Percentiles rank a stretch among this genome's conserved stretches.
phyloP scores from a whole-genome alignment of 1,140 invertebrate genomes.

The Chironomus tepperi region DNA sequence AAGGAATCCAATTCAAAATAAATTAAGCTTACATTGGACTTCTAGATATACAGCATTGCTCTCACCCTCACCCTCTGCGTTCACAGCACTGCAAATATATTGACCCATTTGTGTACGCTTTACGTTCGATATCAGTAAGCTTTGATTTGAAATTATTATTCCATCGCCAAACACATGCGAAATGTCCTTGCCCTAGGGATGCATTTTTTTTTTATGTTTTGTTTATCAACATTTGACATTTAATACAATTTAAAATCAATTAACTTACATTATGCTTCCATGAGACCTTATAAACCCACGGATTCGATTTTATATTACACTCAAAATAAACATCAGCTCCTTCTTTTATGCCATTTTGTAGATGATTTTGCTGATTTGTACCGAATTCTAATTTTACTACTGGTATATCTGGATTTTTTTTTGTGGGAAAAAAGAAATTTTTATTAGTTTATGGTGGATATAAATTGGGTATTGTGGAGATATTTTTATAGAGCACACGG shows the following conservation, averaged over 20 bases:
- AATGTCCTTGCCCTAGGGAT: slow-evolving; percentile 53
- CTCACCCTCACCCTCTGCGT: slow-evolving; percentile 74
- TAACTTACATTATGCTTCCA: slow-evolving; percentile 75
- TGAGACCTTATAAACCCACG: slow-evolving; percentile 75
- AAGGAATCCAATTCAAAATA: background rate
- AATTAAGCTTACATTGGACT: slow-evolving; percentile 70
- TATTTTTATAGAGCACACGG: too few relatives aligned
- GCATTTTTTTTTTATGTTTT: slow-evolving; percentile 23
- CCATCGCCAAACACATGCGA: slow-evolving; percentile 64
- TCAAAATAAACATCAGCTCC: slow-evolving; percentile 86
- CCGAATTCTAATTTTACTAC: slow-evolving; percentile 68
- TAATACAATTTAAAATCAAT: slow-evolving; percentile 25
- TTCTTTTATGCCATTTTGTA: slow-evolving; percentile 55
- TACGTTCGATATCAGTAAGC: slow-evolving; percentile 71
- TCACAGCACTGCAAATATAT: slow-evolving; percentile 77
- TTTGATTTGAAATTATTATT: slow-evolving; percentile 79
- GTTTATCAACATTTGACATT: too few relatives aligned
- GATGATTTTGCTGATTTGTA: slow-evolving; percentile 67
- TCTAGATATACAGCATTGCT: slow-evolving; percentile 72
- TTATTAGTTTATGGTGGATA: too few relatives aligned
- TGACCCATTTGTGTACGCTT: slow-evolving; percentile 62
- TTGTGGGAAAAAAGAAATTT: slow-evolving; percentile 30
- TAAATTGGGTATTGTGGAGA: too few relatives aligned
- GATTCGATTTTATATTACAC: slow-evolving; percentile 81
- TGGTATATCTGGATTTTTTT: slow-evolving; percentile 55